phyloP scores from a whole-genome alignment of 2,113 vertebrate species.

The Chloropsis hardwickii region DNA sequence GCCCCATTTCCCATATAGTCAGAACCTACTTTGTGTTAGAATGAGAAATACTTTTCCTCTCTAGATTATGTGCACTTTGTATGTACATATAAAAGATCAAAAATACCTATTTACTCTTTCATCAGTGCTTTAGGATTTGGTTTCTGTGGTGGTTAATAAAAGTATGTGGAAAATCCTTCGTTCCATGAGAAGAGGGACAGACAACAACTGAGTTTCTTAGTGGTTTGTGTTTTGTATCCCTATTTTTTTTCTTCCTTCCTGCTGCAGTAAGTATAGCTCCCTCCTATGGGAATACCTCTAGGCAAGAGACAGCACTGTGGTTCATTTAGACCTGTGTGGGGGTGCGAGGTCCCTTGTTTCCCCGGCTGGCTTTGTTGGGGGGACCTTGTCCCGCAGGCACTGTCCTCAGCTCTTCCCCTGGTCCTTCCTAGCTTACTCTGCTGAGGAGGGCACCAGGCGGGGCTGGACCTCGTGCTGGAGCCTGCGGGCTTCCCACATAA shows the following conservation, averaged over 20 bases:
- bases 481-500: no score
- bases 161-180: rapidly evolving
- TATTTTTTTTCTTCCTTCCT: neutral
- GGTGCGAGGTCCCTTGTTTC: no score
- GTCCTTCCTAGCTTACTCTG: no score
- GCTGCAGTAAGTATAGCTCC: neutral
- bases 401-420: no score
- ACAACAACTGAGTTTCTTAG: neutral
- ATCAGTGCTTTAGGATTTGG: neutral
- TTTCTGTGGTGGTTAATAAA: neutral
- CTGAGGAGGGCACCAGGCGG: no score
- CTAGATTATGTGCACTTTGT: neutral
- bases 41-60: neutral
- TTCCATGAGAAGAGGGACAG: neutral
- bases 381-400: no score
- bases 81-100: neutral
- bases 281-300: neutral
- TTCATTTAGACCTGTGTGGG: neutral
- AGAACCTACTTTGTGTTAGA: neutral
- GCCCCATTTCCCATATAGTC: neutral
- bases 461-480: no score
- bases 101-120: neutral
- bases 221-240: neutral
- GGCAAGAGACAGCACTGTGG: neutral
- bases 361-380: no score